Percentiles rank a stretch among this genome's conserved stretches.
phyloP scores from a whole-genome alignment of 1,140 invertebrate species.

The Drosophila subpulchrella region DNA sequence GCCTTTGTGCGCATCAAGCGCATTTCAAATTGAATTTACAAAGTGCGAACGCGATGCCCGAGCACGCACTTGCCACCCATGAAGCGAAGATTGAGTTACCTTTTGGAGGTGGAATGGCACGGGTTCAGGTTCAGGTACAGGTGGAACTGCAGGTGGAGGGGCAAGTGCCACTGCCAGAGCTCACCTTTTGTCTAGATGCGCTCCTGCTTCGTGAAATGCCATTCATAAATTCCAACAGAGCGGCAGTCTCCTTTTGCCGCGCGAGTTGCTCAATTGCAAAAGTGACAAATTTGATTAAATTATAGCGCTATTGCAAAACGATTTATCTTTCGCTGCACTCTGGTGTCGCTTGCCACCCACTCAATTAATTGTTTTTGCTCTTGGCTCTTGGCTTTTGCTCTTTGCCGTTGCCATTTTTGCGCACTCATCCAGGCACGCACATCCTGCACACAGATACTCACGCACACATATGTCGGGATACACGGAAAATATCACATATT shows the following conservation, averaged over 20 bases:
- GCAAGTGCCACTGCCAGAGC: conserved; percentile 3
- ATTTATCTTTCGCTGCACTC: conserved; percentile 77
- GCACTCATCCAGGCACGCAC: conserved; percentile 48
- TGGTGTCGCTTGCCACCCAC: conserved; percentile 51
- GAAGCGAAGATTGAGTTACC: conserved; percentile 43
- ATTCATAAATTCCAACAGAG: conserved; percentile 64
- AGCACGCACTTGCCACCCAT: conserved; percentile 44
- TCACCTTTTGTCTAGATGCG: conserved; percentile 16
- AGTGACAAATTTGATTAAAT: conserved; percentile 83
- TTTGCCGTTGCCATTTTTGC: conserved; percentile 52
- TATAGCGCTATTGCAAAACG: conserved; percentile 81
- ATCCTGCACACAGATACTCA: conserved; percentile 28
- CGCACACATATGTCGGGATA: conserved; percentile 9
- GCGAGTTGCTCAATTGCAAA: conserved; percentile 76
- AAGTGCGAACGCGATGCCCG: conserved; percentile 53
- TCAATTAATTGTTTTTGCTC: conserved; percentile 79
- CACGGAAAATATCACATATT: not conserved
- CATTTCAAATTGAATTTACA: conserved; percentile 76
- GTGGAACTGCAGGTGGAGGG: not conserved
- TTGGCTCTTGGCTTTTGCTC: conserved; percentile 46
- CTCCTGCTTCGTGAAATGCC: conserved; percentile 10
- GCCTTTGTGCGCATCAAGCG: conserved; percentile 65
- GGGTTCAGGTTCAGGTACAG: conserved; percentile 1
- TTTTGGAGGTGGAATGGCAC: not conserved
- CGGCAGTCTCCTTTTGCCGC: not conserved